These are phyloP conservation scores for Euwallacea similis DNA, from an alignment of 1,140 invertebrate genomes.

Conservation along the genomic window DNA sequence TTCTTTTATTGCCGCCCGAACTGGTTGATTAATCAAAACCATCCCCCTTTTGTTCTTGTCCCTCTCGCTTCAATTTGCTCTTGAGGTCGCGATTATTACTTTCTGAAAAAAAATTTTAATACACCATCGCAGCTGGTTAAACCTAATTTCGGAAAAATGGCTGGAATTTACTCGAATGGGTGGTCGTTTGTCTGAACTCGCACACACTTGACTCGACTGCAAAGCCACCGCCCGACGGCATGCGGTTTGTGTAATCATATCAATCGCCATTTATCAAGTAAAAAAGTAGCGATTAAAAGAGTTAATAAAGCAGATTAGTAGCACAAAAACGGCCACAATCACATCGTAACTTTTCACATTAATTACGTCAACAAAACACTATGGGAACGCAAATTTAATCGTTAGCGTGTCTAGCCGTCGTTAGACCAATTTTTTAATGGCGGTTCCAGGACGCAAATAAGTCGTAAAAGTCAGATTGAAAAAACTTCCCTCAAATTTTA, in stretches of 20 bases:
- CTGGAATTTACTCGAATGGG: too few species aligned
- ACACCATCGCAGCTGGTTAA: neutral
- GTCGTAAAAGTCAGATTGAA: slow-evolving; percentile 36
- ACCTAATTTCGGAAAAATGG: neutral
- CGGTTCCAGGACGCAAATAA: slow-evolving; percentile 25
- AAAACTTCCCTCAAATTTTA: slow-evolving; percentile 3
- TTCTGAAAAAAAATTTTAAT: neutral
- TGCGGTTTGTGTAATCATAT: neutral
- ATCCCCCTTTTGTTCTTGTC: slow-evolving; percentile 23
- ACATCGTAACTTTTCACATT: slow-evolving; percentile 36
- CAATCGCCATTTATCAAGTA: slow-evolving; percentile 21
- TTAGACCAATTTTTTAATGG: slow-evolving; percentile 29
- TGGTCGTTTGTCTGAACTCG: neutral
- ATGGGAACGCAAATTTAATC: slow-evolving; percentile 36
- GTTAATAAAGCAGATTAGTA: slow-evolving; percentile 28
- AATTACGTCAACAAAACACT: slow-evolving; percentile 37
- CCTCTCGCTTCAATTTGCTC: neutral
- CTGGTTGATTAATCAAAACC: slow-evolving; percentile 37
- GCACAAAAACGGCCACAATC: slow-evolving; percentile 28
- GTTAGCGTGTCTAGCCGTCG: slow-evolving; percentile 20
- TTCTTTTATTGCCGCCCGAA: slow-evolving; percentile 36
- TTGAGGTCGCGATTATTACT: slow-evolving; percentile 6
- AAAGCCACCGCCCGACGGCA: neutral
- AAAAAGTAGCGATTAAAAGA: slow-evolving; percentile 25
- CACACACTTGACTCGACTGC: neutral